Evolutionary conservation across 2,797 vertebrate genomes (phyloP), one percentile per base, ranked within the genome.

Genomic region (Perodicticus potto): DNA sequence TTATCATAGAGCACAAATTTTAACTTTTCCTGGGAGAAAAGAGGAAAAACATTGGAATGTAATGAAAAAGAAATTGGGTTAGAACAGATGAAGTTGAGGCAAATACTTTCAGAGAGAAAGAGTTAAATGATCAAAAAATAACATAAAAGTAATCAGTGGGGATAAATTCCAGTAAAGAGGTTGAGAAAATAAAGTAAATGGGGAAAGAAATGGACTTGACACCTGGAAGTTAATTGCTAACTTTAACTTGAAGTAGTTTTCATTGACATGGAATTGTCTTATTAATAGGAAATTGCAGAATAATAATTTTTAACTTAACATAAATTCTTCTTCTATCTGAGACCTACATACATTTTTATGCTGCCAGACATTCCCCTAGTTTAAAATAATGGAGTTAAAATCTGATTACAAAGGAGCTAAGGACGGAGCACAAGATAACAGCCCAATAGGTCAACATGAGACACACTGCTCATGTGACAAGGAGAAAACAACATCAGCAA

Each of bases 21-120:
- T 69, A 81, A 93, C 2, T 83, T 91, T 55, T 69, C 19, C 8
- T n/a, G 11, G 27, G 17, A 87, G 6, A 3, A 80, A 80, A 84
- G 7, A 70, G 25, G 5, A 70, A 78, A 89, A 69, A 80, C 6
- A 43, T 57, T 89, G 7, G 29, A 49, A 55, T 70, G 7, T 73
- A 73, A 76, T 27, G 27, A 90, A 49, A 93, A 85, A 65, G 53
- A 93, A 94, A 84, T n/a, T 49, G n/a, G 6, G 59, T 73, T 88
- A 55, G n/a, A 89, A 67, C 45, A 72, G 7, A 37, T 63, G 53
- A 76, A 83, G n/a, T n/a, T 22, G 4, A 22, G 20, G 3, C 22
- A 86, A 82, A 67, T 12, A 23, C 40, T 40, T 88, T 78, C 49
- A 95, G 88, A 40, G 8, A 63, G 25, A 70, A 4, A 89, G 23